These are phyloP conservation scores for Acrobasis suavella DNA, from an alignment of 2,888 invertebrate genomes.

Conservation along the genomic window DNA sequence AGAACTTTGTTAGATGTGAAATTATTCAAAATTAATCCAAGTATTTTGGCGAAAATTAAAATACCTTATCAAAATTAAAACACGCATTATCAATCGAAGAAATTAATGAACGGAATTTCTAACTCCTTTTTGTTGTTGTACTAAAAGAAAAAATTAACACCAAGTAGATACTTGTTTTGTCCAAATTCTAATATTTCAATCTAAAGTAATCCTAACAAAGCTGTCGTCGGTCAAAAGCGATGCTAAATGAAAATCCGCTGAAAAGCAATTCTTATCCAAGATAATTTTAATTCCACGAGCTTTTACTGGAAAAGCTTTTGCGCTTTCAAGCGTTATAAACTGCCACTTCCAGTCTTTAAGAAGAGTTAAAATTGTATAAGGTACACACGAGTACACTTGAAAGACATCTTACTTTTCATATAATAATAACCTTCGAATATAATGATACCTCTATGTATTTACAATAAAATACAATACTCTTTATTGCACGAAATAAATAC, in stretches of 20 bases:
- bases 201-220: background rate
- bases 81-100: too few species aligned
- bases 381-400: background rate
- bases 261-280: background rate
- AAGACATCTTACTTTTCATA: too few species aligned
- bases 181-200: background rate
- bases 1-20: too few species aligned
- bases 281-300: background rate
- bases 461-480: too few species aligned
- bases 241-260: background rate
- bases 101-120: too few species aligned
- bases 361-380: background rate
- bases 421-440: too few species aligned
- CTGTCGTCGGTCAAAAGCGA: background rate
- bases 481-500: too few species aligned
- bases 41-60: too few species aligned
- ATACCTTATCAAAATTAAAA: too few species aligned
- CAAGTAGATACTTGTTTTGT: background rate
- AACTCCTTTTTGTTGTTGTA: too few species aligned
- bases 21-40: too few species aligned
- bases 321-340: background rate
- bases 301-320: background rate
- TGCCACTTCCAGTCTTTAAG: background rate
- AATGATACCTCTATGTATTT: too few species aligned
- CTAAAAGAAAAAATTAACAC: background rate